These are phyloP conservation scores for Cyprinus carpio DNA, from an alignment of 2,113 vertebrate genomes.

Conservation along the genomic window DNA sequence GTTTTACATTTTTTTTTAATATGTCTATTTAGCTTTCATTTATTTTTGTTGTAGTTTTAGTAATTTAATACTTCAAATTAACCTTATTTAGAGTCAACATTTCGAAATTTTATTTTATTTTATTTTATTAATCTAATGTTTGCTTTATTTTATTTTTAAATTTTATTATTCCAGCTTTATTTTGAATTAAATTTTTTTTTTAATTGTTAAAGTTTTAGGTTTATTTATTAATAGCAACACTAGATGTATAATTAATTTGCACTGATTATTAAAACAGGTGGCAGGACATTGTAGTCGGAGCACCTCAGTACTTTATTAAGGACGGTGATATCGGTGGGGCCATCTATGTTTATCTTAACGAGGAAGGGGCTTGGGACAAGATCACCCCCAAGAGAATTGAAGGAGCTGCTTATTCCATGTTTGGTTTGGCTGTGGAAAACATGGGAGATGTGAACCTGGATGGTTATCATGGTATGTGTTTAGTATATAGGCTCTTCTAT, in stretches of 20 bases:
- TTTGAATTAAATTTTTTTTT: not conserved
- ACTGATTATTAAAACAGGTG: slow-evolving; percentile 76
- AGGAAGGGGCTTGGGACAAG: slow-evolving; percentile 80
- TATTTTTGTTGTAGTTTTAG: not conserved
- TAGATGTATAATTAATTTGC: not conserved
- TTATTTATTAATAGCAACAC: not conserved
- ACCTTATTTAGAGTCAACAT: not conserved
- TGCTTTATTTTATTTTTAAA: not conserved
- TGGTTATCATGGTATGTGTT: slow-evolving; percentile 76
- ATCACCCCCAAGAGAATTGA: slow-evolving; percentile 80
- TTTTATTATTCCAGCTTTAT: not conserved
- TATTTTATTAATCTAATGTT: not conserved
- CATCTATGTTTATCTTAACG: slow-evolving; percentile 89
- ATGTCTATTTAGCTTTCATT: not conserved
- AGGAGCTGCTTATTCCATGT: slow-evolving; percentile 90
- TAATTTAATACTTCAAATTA: too few species aligned
- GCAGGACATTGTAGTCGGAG: slow-evolving; percentile 95
- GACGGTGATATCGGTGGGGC: slow-evolving; percentile 87
- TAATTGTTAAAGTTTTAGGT: not conserved
- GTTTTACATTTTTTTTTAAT: not conserved
- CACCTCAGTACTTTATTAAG: slow-evolving; percentile 92
- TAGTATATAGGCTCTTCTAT: not conserved
- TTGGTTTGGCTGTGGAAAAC: slow-evolving; percentile 90
- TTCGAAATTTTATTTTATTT: not conserved
- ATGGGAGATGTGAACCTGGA: slow-evolving; percentile 87